Base-by-base conservation (phyloP, 2,797 vertebrate species). In the Moxostoma hubbsi region DNA sequence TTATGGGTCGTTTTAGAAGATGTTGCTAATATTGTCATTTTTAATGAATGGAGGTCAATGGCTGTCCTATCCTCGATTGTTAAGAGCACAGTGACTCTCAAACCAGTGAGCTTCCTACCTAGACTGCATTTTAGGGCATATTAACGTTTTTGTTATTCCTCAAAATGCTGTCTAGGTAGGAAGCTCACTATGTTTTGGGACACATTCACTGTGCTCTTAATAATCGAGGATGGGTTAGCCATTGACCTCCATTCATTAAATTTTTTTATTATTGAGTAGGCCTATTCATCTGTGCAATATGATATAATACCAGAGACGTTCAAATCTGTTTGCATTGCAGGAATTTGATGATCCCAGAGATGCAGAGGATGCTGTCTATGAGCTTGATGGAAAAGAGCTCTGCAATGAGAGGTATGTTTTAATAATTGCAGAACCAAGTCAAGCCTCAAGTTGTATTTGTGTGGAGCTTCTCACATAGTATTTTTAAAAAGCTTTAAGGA, bases 331-430 rank as follows among this genome's bases (percentile, higher is more conserved):
- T 24, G 24, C 24, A 24, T 24, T 73, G 18, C 47, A 99, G 97
- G 97, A 99, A 63, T 99, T 99, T 88, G 97, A 99, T 47, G 97
- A 99, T 87, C 96, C 96, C 0, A 95, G 97, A 88, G 97, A 98
- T 84, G 97, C 97, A 2, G 97, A 98, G 43, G 97, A 98, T 88
- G 97, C 97, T 0, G 97, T 99, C 0, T 98, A 98, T 93, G 97
- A 99, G 67, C 91, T 98, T 58, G 96, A 98, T 85, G 97, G 97
- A 55, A 98, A 98, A 89, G 97, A 99, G 81, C 93, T 99, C 51
- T 98, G 97, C 82, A 98, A 95, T 87, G 97, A 99, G 88, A 96
- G 97, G 97, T 97, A 79, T 47, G 12, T 36, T 12, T 0, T 1
- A 1, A 0, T 0, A 0, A 5, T 24, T 2, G 2, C 24, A 24